Conservation (phyloP, 1,140 invertebrate species). For the Agrypnia vestita region DNA sequence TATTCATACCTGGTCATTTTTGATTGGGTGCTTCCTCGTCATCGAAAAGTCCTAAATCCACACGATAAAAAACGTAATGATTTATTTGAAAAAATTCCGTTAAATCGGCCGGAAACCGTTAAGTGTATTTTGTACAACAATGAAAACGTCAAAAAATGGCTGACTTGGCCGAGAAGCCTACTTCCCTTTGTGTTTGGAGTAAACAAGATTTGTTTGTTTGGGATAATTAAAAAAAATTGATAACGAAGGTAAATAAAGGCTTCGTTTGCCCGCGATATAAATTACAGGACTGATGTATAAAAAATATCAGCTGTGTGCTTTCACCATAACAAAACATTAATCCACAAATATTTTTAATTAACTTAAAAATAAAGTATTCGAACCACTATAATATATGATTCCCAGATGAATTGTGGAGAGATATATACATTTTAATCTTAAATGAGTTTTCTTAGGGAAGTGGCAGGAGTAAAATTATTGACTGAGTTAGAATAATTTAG, state of each 20-base stretch:
- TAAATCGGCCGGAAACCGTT: background rate
- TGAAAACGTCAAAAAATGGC: constrained; percentile 34
- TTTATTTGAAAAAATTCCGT: background rate
- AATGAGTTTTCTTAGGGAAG: too few species aligned
- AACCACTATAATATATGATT: too few species aligned
- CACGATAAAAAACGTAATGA: background rate
- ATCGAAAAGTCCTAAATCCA: background rate
- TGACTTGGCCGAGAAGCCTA: constrained; percentile 1
- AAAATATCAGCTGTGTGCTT: too few species aligned
- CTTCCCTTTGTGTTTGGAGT: constrained; percentile 36
- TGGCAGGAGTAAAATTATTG: too few species aligned
- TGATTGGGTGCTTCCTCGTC: background rate
- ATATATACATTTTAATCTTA: too few species aligned
- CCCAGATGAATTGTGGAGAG: too few species aligned
- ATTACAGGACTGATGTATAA: too few species aligned
- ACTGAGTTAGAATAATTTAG: too few species aligned
- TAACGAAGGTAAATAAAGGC: constrained; percentile 42
- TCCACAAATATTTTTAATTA: too few species aligned
- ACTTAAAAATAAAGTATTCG: too few species aligned
- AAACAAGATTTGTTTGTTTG: constrained; percentile 46
- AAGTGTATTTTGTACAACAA: constrained; percentile 11
- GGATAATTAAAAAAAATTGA: constrained; percentile 52
- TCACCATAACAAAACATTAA: too few species aligned
- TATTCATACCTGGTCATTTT: background rate
- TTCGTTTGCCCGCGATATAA: background rate